A percentile compares a stretch with the other conserved stretches of the same genome.
Conservation (phyloP, 2,113 vertebrate genomes). For the Sclerurus mexicanus region DNA sequence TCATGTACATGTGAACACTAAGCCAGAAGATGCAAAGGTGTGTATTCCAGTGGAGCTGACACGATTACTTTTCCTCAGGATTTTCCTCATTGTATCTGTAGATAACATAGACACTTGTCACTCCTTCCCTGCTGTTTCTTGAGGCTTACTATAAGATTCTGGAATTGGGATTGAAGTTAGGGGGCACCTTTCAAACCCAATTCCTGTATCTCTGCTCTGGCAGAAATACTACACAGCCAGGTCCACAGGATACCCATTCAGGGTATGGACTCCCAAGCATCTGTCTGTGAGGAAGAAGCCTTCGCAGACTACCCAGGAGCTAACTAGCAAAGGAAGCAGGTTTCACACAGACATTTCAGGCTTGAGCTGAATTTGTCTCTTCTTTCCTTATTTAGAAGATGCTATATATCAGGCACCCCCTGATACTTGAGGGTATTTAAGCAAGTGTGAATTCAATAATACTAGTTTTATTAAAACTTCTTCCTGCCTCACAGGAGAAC, state of each 20-base stretch:
- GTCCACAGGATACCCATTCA: fast-evolving
- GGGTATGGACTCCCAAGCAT: neutral
- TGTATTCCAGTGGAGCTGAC: neutral
- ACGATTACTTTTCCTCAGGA: neutral
- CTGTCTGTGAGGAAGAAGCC: neutral
- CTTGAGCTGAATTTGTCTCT: neutral
- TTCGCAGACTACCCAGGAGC: neutral
- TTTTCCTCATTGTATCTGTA: neutral
- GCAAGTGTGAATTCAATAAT: neutral
- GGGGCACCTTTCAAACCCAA: neutral
- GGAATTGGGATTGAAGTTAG: neutral
- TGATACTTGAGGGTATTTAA: neutral
- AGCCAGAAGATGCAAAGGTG: neutral
- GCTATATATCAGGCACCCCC: neutral
- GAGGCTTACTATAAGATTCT: neutral
- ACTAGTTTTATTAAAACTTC: neutral
- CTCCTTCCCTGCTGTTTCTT: neutral
- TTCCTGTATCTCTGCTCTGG: neutral
- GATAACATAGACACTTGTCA: neutral
- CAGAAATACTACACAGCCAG: neutral
- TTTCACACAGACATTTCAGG: neutral
- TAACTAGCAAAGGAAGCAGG: neutral
- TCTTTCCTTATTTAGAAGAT: neutral
- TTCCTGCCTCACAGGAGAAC: neutral
- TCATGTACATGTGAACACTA: neutral